phyloP scores from a whole-genome alignment of 2,113 vertebrate genomes.

The Sceloporus tristichus region DNA sequence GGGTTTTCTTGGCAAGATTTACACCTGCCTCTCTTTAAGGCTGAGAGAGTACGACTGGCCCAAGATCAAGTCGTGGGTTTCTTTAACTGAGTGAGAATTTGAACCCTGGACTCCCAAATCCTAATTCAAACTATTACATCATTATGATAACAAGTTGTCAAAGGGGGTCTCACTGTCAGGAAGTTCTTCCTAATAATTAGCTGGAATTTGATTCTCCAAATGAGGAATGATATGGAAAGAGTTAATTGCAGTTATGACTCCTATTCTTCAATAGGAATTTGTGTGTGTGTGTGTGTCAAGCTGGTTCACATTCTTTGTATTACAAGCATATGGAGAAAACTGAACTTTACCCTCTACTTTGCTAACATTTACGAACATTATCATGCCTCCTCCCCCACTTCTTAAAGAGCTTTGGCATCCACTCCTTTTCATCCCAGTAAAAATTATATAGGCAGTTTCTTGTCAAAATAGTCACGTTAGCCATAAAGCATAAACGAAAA shows the following conservation, averaged over 20 bases:
- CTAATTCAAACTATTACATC: no score
- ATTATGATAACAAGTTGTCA: no score
- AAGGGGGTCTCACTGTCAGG: no score
- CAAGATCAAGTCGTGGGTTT: no score
- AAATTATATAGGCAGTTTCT: slow-evolving; percentile 6
- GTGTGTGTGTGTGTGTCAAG: not conserved
- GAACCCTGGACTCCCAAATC: no score
- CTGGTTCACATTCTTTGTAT: not conserved
- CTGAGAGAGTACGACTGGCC: no score
- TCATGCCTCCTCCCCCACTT: not conserved
- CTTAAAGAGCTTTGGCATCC: not conserved
- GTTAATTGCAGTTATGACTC: not conserved
- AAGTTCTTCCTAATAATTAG: no score
- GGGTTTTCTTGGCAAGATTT: no score
- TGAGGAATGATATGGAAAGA: not conserved
- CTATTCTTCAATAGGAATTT: not conserved
- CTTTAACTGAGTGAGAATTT: no score
- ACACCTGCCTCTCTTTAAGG: no score
- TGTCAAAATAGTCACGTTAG: not conserved
- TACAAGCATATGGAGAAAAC: not conserved
- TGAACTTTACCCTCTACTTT: slow-evolving; percentile 2
- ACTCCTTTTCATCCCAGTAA: not conserved
- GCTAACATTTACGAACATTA: slow-evolving; percentile 12
- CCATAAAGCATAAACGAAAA: not conserved
- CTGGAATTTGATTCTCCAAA: not conserved